Evolutionary conservation across 2,888 invertebrate species (phyloP).

Genomic region (Drosophila birchii): DNA sequence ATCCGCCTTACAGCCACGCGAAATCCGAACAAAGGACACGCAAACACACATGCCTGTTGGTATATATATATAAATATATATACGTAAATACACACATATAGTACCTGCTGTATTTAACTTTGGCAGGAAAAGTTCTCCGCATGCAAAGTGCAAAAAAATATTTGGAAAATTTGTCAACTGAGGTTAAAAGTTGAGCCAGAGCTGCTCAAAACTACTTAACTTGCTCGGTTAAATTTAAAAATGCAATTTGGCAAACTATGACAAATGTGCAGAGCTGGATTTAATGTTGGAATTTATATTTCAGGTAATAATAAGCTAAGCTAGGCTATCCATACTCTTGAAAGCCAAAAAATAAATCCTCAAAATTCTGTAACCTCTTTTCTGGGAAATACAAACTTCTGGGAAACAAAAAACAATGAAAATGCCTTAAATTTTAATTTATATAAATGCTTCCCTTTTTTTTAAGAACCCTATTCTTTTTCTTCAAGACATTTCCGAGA

Average conservation of each 20-base stretch:
- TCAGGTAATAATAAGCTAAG: not conserved
- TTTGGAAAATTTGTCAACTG: conserved; percentile 38
- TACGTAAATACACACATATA: conserved; percentile 2
- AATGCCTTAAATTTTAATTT: not conserved
- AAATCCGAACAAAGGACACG: conserved; percentile 43
- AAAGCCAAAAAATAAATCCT: not conserved
- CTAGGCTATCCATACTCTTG: not conserved
- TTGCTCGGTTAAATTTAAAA: conserved; percentile 20
- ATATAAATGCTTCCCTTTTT: not conserved
- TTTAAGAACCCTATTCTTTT: not conserved
- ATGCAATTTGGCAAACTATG: conserved; percentile 25
- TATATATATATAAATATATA: conserved; percentile 14
- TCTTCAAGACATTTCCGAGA: conserved; percentile 8
- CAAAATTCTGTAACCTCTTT: not conserved
- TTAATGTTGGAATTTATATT: not conserved
- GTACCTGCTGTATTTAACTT: conserved; percentile 45
- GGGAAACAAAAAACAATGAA: not conserved
- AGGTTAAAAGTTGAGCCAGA: conserved; percentile 35
- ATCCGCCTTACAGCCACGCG: conserved; percentile 63
- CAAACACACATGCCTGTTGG: conserved; percentile 17
- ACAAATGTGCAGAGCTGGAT: conserved; percentile 3
- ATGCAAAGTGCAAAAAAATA: conserved; percentile 44
- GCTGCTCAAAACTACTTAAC: conserved; percentile 28
- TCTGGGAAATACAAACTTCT: not conserved
- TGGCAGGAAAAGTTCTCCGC: conserved; percentile 38